Conservation (phyloP, 1,140 invertebrate species). For the Brachionus sp. region DNA sequence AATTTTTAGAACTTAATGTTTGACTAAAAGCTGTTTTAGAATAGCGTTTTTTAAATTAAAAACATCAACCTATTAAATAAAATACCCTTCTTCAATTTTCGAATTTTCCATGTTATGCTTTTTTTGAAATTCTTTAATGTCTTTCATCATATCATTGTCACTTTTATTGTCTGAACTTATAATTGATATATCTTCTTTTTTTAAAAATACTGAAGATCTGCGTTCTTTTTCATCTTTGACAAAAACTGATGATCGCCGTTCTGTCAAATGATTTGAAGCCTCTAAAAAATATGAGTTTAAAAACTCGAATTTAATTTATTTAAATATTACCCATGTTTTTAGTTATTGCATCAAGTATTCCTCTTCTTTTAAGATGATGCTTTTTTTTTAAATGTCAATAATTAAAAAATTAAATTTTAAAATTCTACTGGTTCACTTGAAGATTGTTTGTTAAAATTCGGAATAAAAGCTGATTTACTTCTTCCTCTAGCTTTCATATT, state of each 20-base stretch:
- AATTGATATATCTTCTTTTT: not conserved
- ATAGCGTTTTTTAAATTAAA: not conserved
- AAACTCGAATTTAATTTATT: not conserved
- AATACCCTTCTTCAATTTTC: not conserved
- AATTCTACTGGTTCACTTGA: not conserved
- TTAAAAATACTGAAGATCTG: not conserved
- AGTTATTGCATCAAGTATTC: not conserved
- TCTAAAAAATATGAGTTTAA: not conserved
- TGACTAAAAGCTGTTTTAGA: no score
- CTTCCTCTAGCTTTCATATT: not conserved
- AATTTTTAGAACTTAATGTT: no score
- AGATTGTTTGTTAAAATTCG: not conserved
- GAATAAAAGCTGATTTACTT: constrained; percentile 16
- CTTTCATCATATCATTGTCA: not conserved
- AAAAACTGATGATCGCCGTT: not conserved
- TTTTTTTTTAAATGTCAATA: not conserved
- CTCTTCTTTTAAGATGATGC: not conserved
- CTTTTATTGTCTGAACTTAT: not conserved
- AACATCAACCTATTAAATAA: not conserved
- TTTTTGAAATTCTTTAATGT: not conserved
- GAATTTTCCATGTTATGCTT: not conserved
- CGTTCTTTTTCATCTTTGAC: not conserved
- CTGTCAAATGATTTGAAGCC: not conserved
- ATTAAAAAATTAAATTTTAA: not conserved
- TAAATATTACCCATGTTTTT: not conserved